Conservation (phyloP, 1,140 invertebrate species). For the Eufriesea mexicana region DNA sequence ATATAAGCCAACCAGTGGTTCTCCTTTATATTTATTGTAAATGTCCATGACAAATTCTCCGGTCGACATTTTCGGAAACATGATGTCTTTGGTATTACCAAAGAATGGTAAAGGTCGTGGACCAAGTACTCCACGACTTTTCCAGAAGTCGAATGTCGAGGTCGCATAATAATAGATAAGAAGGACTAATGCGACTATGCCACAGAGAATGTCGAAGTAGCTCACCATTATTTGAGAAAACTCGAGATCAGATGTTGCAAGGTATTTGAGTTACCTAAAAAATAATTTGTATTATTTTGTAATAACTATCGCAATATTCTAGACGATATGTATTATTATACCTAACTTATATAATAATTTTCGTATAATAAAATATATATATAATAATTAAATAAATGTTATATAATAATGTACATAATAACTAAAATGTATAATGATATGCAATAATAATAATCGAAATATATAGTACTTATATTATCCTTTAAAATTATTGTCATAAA, state of each 20-base stretch:
- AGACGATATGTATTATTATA: no score
- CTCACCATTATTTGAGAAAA: neutral
- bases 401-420: no score
- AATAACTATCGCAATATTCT: neutral
- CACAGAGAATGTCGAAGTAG: constrained; percentile 15
- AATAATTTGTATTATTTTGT: neutral
- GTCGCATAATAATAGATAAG: constrained; percentile 61
- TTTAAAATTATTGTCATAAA: no score
- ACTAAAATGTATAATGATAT: no score
- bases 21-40: constrained; percentile 70
- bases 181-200: constrained; percentile 22
- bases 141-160: constrained; percentile 71
- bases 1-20: constrained; percentile 78
- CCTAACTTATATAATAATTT: no score
- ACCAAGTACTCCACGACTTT: constrained; percentile 61
- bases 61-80: constrained; percentile 48
- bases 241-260: neutral
- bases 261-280: no score
- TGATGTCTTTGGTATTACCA: constrained; percentile 70
- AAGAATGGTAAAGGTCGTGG: constrained; percentile 68
- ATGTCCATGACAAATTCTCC: constrained; percentile 18
- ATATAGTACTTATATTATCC: no score
- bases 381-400: no score
- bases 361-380: no score
- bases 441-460: no score